Base-by-base conservation (phyloP, 2,888 invertebrate genomes). In the Coecobrya sp. region DNA sequence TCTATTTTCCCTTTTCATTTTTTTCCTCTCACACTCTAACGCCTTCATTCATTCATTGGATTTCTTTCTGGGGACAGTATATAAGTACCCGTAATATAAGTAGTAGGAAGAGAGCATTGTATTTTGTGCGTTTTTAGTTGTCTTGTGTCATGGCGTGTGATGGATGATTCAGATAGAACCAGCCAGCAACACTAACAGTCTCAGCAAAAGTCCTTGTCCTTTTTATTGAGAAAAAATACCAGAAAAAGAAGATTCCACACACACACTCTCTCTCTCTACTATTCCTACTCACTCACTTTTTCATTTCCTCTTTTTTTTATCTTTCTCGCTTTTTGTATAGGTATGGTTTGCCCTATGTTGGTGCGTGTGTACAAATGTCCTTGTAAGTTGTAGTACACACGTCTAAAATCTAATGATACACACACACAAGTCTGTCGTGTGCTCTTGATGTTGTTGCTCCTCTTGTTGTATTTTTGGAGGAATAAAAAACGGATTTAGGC, bases 121-220 rank as follows among this genome's bases (percentile, higher is more conserved):
- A 73, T 73, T 73, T 42, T 45, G n/a, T 73, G n/a, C 73, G 73
- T 73, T 27, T 73, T 73, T 49, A 49, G 49, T 36, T 73, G 36
- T 45, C 45, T 73, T 73, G 73, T 73, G 73, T 42, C 73, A 73
- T 73, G 73, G 42, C 10, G 73, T 36, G 73, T 73, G 73, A 73
- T 73, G 45, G 42, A 73, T 73, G 73, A n/a, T 73, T 22, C 42
- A 5, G n/a, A 59, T 59, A 59, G 22, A 59, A 52, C 11, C 52
- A 52, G 16, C 52, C 3, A 52, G 16, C 52, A 11, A 65, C n/a
- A 36, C 36, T 36, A 36, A 36, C 36, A 36, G 36, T 7, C 36
- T 36, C 36, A 36, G 36, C 36, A 36, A 36, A 36, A 36, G 36
- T 36, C 36, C 36, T 36, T 36, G 36, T 36, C 36, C 36, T 36